phyloP scores from a whole-genome alignment of 53 echinoderm and acorn worm genomes.

The Zoroaster sp. region DNA sequence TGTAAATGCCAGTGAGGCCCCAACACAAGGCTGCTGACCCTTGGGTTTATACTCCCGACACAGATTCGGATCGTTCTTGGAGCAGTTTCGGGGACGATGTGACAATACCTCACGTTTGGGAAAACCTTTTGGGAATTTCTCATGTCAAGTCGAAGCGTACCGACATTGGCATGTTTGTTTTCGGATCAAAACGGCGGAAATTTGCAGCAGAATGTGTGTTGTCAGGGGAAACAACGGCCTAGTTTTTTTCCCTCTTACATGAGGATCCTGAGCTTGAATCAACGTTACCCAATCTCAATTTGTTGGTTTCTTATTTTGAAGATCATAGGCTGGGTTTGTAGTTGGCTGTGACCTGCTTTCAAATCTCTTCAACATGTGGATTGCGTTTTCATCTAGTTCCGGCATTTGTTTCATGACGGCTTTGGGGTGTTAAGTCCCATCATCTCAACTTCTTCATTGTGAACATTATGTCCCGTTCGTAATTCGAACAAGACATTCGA shows the following conservation, averaged over 20 bases:
- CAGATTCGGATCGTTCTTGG: background rate
- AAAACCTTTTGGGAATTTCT: background rate
- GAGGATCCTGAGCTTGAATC: background rate
- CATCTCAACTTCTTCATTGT: too few species aligned
- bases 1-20: background rate
- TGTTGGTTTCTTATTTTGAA: background rate
- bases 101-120: background rate
- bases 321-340: too few species aligned
- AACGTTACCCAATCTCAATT: background rate
- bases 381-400: too few species aligned
- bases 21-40: background rate
- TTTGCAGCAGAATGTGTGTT: background rate
- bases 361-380: too few species aligned
- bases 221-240: background rate
- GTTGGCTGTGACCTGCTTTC: too few species aligned
- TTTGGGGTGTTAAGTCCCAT: too few species aligned
- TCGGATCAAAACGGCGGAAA: background rate
- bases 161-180: slow-evolving; percentile 10
- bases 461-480: too few species aligned
- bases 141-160: background rate
- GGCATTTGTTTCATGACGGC: too few species aligned
- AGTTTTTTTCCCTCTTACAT: background rate
- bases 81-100: background rate
- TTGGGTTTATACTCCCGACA: slow-evolving; percentile 6
- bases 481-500: too few species aligned